Base-by-base conservation (phyloP, 2,888 invertebrate species). In the Drosophila melanosoma region DNA sequence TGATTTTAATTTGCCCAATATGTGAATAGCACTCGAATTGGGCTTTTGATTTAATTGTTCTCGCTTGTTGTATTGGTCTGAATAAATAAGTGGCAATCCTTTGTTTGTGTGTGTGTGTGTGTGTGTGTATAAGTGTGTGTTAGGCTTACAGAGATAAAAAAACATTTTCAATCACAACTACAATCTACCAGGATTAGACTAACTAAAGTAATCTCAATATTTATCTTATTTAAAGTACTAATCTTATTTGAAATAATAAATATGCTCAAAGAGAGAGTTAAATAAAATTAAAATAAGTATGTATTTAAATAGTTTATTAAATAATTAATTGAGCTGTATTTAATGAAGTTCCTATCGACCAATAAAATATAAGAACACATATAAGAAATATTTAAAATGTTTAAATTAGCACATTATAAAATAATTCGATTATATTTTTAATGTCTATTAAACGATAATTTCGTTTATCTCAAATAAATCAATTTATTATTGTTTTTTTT, bases 1-100 rank as follows among this genome's bases (percentile, higher is more conserved):
- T 64, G 79, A 81, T 76, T 83, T 87, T 83, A 79, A 86, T 83
- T 74, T 76, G 69, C 40, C 62, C 76, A 82, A 79, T 82, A 76
- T 70, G 65, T 65, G 71, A 51, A 53, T 51, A 35, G 60, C 45
- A 49, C 52, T 71, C 63, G 58, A 67, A 66, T 38, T 54, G 65
- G 76, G 29, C 38, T 63, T 79, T 83, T 69, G 72, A 89, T 79
- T 83, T 83, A 81, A 84, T 79, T 87, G 79, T 69, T 57, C 70
- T 65, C 54, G 59, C 52, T 69, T 59, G 74, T 69, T 81, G 61
- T 68, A 82, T 71, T 76, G 73, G 79, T 73, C 76, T 74, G 68
- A 76, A 89, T 83, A 81, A 75, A 61, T 86, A 80, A 89, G 82
- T 86, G 69, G 58, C 65, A 20, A n/a, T n/a, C 56, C 8, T 11